A percentile compares a stretch with the other conserved stretches of the same genome.
Conservation (phyloP, 1,140 invertebrate species). For the Solen grandis region DNA sequence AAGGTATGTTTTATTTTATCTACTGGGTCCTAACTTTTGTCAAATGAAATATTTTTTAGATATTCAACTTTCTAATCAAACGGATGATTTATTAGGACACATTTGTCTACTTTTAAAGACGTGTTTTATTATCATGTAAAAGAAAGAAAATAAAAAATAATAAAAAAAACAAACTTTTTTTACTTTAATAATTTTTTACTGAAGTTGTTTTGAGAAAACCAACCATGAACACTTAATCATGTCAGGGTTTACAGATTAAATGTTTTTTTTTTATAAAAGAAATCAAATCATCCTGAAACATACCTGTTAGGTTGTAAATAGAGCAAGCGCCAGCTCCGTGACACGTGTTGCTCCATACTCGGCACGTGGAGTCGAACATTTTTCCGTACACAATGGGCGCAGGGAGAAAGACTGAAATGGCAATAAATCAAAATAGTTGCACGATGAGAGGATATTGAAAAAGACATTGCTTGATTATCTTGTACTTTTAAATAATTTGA, state of each 20-base stretch:
- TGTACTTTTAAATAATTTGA: no score
- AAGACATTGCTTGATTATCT: no score
- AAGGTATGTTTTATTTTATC: no score
- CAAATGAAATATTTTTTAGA: no score
- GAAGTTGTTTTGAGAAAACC: neutral
- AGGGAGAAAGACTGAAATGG: conserved; percentile 46
- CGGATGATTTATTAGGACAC: no score
- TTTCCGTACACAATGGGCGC: conserved; percentile 40
- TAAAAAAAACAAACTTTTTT: no score
- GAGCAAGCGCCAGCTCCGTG: conserved; percentile 9
- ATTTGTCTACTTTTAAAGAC: no score
- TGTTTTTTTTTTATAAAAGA: neutral
- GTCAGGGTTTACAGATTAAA: neutral
- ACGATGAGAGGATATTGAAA: no score
- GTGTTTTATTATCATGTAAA: neutral
- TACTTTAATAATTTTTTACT: neutral
- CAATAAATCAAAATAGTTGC: no score
- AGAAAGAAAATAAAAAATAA: no score
- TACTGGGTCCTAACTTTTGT: no score
- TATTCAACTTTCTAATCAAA: no score
- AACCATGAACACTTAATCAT: neutral
- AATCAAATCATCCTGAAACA: neutral
- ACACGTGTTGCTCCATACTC: conserved; percentile 22
- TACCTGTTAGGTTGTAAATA: conserved; percentile 31
- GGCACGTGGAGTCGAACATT: conserved; percentile 45